Conservation (phyloP, 2,113 vertebrate genomes). For the Neopipo cinnamomea region DNA sequence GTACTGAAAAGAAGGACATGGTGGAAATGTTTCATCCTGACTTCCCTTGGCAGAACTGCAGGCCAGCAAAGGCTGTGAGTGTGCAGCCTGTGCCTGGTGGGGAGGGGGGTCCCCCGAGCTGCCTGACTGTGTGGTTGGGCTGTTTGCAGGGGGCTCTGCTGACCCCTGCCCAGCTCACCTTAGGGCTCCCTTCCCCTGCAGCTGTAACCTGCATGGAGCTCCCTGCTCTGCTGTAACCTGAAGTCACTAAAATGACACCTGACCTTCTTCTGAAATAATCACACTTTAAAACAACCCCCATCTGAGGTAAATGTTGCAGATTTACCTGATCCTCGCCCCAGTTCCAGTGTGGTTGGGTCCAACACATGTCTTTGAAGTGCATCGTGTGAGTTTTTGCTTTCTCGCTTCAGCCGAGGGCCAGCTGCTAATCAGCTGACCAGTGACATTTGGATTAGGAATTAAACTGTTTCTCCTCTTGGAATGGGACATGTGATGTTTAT, state of each 20-base stretch:
- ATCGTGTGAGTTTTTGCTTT: neutral
- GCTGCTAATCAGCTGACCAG: neutral
- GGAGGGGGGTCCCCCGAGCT: neutral
- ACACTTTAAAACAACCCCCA: neutral
- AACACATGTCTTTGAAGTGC: neutral
- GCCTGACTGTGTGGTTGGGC: neutral
- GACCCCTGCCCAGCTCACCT: neutral
- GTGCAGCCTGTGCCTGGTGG: neutral
- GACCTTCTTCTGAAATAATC: neutral
- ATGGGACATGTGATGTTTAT: neutral
- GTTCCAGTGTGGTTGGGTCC: neutral
- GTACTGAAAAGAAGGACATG: fast-evolving
- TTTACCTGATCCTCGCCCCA: neutral
- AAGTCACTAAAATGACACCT: fast-evolving
- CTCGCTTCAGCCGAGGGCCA: neutral
- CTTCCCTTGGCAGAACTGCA: neutral
- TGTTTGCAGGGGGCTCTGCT: neutral
- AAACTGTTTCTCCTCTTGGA: conserved; percentile 1
- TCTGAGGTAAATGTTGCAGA: neutral
- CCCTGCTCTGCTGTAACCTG: fast-evolving
- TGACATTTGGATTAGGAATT: conserved; percentile 35
- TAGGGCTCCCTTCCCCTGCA: neutral
- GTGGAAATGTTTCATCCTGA: neutral
- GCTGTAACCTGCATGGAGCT: neutral
- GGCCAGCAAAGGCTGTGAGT: neutral